phyloP scores from a whole-genome alignment of 2,888 invertebrate species.

The Griposia aprilina region DNA sequence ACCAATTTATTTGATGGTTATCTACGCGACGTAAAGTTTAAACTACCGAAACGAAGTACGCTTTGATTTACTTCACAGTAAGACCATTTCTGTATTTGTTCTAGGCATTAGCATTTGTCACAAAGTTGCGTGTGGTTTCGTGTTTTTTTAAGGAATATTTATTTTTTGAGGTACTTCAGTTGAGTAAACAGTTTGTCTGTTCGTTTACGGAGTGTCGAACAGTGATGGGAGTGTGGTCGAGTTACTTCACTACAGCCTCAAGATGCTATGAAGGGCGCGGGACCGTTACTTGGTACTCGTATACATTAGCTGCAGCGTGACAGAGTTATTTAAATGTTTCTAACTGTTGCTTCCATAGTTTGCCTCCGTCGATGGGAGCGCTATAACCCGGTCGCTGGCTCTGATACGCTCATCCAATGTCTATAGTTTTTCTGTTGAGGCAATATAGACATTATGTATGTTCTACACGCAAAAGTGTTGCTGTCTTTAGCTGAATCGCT shows the following conservation, averaged over 20 bases:
- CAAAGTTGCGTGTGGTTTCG: constrained; percentile 59
- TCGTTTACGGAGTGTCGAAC: constrained; percentile 76
- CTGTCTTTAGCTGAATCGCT: constrained; percentile 15
- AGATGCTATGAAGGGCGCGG: constrained; percentile 83
- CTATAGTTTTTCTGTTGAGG: constrained; percentile 45
- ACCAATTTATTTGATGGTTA: constrained; percentile 75
- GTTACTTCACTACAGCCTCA: constrained; percentile 62
- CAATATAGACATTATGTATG: constrained; percentile 38
- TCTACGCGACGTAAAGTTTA: constrained; percentile 62
- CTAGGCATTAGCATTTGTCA: constrained; percentile 69
- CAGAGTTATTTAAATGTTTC: constrained; percentile 86
- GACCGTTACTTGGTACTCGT: constrained; percentile 83
- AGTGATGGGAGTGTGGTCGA: constrained; percentile 69
- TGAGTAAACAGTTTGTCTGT: constrained; percentile 77
- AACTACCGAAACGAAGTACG: constrained; percentile 63
- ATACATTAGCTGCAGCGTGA: constrained; percentile 82
- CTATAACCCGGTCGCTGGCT: constrained; percentile 80
- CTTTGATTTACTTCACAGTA: constrained; percentile 58
- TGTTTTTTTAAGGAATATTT: constrained; percentile 66
- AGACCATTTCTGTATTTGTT: constrained; percentile 62
- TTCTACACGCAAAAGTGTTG: constrained; percentile 32
- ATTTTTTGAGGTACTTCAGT: constrained; percentile 72
- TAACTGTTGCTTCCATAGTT: constrained; percentile 78
- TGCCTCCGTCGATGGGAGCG: constrained; percentile 75
- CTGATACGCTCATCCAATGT: constrained; percentile 67